A percentile compares a stretch with the other conserved stretches of the same genome.
Evolutionary conservation across 1,140 invertebrate species (phyloP).

Genomic region (Zaprionus tsacasi): DNA sequence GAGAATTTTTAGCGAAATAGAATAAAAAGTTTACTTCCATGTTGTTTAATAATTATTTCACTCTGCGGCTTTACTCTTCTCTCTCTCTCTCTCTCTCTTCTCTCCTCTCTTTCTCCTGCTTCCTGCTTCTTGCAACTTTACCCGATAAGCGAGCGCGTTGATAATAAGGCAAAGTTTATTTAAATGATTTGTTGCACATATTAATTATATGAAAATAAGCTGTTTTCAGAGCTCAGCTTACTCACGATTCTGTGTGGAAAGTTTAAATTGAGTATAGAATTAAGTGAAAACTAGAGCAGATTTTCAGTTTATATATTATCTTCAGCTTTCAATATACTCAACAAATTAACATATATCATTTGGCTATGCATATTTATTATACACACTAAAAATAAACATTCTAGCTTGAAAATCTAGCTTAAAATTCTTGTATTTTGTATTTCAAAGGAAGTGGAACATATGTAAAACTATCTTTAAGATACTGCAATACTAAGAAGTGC

Average conservation of each 20-base stretch:
- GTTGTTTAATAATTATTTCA: slow-evolving; percentile 67
- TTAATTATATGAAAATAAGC: slow-evolving; percentile 2
- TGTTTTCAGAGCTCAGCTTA: neutral
- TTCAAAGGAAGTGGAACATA: too few relatives aligned
- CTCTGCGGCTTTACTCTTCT: slow-evolving; percentile 34
- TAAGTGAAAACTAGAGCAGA: neutral
- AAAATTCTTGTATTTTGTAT: too few relatives aligned
- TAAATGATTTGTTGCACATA: slow-evolving; percentile 4
- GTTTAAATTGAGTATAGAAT: neutral
- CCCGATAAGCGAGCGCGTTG: slow-evolving; percentile 20
- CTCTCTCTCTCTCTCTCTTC: neutral
- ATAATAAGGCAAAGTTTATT: slow-evolving; percentile 12
- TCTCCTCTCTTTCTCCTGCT: neutral
- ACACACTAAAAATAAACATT: too few relatives aligned
- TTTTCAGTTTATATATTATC: too few relatives aligned
- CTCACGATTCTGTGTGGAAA: neutral
- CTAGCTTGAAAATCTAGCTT: too few relatives aligned
- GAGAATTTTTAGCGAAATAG: slow-evolving; percentile 61
- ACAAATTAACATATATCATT: too few relatives aligned
- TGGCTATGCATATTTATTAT: too few relatives aligned
- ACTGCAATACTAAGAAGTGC: too few relatives aligned
- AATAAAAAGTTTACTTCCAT: slow-evolving; percentile 66
- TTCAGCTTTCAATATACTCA: too few relatives aligned
- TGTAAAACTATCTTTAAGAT: too few relatives aligned
- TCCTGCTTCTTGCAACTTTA: neutral